A percentile compares a stretch with the other conserved stretches of the same genome.
These are phyloP conservation scores for Drosophila melanogaster DNA, from an alignment of 1,140 invertebrate genomes.

Conservation along the genomic window Release_6_plus_ISO1_MT NT_033779.5:550501-551000, in stretches of 20 bases:
- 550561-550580: not conserved
- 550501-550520: constrained; percentile 85
- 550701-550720: constrained; percentile 49
- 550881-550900: constrained; percentile 77
- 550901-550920: constrained; percentile 37
- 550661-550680: constrained; percentile 66
- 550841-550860: constrained; percentile 58
- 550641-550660: constrained; percentile 43
- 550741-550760: constrained; percentile 32
- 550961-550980: constrained; percentile 54
- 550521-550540: constrained; percentile 41
- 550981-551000: constrained; percentile 68
- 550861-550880: constrained; percentile 71
- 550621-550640: constrained; percentile 70
- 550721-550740: constrained; percentile 14
- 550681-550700: constrained; percentile 28
- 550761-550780: constrained; percentile 1
- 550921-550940: constrained; percentile 73
- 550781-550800: constrained; percentile 73
- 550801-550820: constrained; percentile 73
- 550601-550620: constrained; percentile 67
- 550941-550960: constrained; percentile 74
- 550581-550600: not conserved
- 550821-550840: constrained; percentile 67
- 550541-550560: not conserved